These are phyloP conservation scores for Metallyticus violacea DNA, from an alignment of 2,888 invertebrate genomes.

Conservation along the genomic window DNA sequence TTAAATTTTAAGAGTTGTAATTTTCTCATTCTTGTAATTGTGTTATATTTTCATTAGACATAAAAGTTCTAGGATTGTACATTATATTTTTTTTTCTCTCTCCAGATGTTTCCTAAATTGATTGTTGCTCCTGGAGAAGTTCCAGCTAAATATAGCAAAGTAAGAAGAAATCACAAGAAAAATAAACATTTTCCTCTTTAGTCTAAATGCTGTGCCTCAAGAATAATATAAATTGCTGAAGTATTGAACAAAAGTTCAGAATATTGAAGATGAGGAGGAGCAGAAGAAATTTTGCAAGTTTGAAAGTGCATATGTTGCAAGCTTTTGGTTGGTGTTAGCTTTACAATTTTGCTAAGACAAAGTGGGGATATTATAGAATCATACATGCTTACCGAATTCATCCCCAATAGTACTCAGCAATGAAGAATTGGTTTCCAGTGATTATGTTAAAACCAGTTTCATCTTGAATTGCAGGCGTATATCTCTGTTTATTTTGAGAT, in stretches of 20 bases:
- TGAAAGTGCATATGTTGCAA: not conserved
- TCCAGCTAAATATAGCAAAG: conserved; percentile 12
- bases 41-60: too few species aligned
- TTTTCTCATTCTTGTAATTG: too few species aligned
- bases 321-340: not conserved
- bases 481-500: not conserved
- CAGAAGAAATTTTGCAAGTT: not conserved
- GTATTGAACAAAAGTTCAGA: not conserved
- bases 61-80: too few species aligned
- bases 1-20: too few species aligned
- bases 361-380: not conserved
- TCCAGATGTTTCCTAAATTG: conserved; percentile 24
- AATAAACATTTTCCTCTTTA: conserved; percentile 24
- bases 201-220: conserved; percentile 31
- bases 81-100: not conserved
- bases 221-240: not conserved
- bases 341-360: not conserved
- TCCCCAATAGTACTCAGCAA: not conserved
- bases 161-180: conserved; percentile 14
- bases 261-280: not conserved
- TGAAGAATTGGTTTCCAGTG: not conserved
- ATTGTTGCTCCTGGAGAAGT: conserved; percentile 3
- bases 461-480: not conserved
- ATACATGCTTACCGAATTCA: not conserved
- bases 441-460: not conserved